phyloP scores from a whole-genome alignment of 2,113 vertebrate genomes.

The Chlorodrepanis virens region DNA sequence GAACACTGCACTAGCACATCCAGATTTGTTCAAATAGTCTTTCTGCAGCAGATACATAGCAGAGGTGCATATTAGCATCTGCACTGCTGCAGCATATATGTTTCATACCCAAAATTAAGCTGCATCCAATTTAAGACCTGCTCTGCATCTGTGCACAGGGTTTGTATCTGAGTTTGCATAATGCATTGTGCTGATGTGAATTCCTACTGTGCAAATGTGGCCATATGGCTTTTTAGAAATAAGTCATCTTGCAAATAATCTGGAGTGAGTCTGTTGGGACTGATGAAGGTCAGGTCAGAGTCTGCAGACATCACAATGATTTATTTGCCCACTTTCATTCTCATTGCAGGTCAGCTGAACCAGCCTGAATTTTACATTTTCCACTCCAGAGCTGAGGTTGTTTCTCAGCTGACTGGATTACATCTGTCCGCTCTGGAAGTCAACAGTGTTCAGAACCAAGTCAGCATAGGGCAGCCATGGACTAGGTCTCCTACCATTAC shows the following conservation, averaged over 20 bases:
- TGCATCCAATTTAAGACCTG: neutral
- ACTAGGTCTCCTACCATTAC: neutral
- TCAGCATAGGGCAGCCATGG: neutral
- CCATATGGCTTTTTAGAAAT: conserved; percentile 4
- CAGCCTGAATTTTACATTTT: neutral
- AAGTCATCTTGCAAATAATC: neutral
- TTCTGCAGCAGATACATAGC: neutral
- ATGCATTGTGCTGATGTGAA: neutral
- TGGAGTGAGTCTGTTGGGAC: neutral
- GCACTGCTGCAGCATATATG: neutral
- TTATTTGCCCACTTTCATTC: neutral
- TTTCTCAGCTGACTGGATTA: neutral
- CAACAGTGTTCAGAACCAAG: neutral
- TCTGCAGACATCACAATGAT: neutral
- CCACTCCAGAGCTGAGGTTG: neutral
- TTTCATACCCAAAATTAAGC: neutral
- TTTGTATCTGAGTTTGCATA: neutral
- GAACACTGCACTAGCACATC: neutral
- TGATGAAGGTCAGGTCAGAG: neutral
- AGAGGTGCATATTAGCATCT: neutral
- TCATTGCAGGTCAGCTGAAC: neutral
- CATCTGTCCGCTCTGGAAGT: neutral
- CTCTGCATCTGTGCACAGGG: neutral
- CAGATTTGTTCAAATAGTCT: neutral
- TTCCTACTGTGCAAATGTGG: neutral